Evolutionary conservation across 2,888 invertebrate genomes (phyloP).

Genomic region (Mellilla xanthometata): DNA sequence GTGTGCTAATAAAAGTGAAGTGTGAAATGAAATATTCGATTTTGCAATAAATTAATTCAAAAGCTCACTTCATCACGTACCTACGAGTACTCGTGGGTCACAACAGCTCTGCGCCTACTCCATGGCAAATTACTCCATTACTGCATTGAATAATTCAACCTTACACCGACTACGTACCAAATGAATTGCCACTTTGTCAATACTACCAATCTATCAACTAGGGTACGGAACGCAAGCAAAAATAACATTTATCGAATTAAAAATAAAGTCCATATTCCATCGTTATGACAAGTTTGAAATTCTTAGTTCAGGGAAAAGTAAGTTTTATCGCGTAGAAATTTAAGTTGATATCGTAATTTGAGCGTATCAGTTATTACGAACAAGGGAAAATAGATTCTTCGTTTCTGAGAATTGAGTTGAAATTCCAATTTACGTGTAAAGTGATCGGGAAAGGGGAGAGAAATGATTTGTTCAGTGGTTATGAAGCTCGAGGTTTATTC

Average conservation of each 20-base stretch:
- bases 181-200: slow-evolving; percentile 30
- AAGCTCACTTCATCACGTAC: background rate
- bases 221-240: slow-evolving; percentile 14
- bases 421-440: too few relatives aligned
- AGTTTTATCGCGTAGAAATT: background rate
- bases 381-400: too few relatives aligned
- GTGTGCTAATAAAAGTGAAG: too few relatives aligned
- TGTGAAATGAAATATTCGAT: too few relatives aligned
- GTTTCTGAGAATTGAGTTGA: too few relatives aligned
- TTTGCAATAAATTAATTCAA: too few relatives aligned
- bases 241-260: slow-evolving; percentile 7
- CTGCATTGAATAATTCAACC: slow-evolving; percentile 25
- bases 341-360: slow-evolving; percentile 1
- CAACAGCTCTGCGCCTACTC: too few relatives aligned
- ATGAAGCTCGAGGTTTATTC: slow-evolving; percentile 15
- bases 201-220: slow-evolving; percentile 26
- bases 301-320: background rate
- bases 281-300: background rate
- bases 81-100: too few relatives aligned
- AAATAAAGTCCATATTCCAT: slow-evolving; percentile 12
- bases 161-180: slow-evolving; percentile 21
- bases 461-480: slow-evolving; percentile 28
- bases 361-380: too few relatives aligned
- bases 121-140: slow-evolving; percentile 10
- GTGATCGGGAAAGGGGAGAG: slow-evolving; percentile 6